A percentile compares a stretch with the other conserved stretches of the same genome.
phyloP scores from a whole-genome alignment of 53 echinoderm and acorn worm genomes.

The Holothuria leucospilota region DNA sequence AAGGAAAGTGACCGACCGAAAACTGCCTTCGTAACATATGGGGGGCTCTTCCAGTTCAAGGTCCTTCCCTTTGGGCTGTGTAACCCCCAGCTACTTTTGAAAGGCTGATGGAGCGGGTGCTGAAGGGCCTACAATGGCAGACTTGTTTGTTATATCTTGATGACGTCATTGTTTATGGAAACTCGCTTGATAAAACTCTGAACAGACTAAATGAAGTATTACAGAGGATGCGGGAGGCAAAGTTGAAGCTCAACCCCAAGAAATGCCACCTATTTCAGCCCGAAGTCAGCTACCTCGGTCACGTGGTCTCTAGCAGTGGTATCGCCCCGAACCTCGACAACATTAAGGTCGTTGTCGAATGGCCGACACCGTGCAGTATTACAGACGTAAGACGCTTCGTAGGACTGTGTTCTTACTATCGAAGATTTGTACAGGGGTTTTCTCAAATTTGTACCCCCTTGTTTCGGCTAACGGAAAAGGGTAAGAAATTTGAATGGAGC shows the following conservation, averaged over 20 bases:
- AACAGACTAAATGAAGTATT: conserved; percentile 56
- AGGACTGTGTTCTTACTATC: conserved; percentile 60
- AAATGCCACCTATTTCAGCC: conserved; percentile 58
- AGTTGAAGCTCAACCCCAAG: conserved; percentile 63
- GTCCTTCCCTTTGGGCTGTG: background rate
- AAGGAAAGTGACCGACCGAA: background rate
- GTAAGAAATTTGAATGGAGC: conserved; percentile 34
- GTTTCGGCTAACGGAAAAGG: conserved; percentile 49
- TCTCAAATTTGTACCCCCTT: conserved; percentile 44
- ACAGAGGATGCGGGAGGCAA: conserved; percentile 43
- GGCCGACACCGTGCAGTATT: conserved; percentile 57
- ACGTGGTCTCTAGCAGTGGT: conserved; percentile 62
- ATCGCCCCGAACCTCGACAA: conserved; percentile 57
- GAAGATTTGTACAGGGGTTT: conserved; percentile 48
- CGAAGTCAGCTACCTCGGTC: conserved; percentile 58
- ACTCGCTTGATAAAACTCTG: conserved; percentile 50
- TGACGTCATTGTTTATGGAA: too few species aligned
- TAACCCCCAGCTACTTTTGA: background rate
- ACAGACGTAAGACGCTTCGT: conserved; percentile 57
- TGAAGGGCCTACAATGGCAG: background rate
- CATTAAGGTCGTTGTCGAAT: conserved; percentile 40
- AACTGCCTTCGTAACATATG: conserved; percentile 2
- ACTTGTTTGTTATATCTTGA: background rate
- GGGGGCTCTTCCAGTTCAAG: too few species aligned
- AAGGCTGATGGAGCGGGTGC: background rate